Evolutionary conservation across 2,888 invertebrate genomes (phyloP).

Genomic region (Oeneis ivallda): DNA sequence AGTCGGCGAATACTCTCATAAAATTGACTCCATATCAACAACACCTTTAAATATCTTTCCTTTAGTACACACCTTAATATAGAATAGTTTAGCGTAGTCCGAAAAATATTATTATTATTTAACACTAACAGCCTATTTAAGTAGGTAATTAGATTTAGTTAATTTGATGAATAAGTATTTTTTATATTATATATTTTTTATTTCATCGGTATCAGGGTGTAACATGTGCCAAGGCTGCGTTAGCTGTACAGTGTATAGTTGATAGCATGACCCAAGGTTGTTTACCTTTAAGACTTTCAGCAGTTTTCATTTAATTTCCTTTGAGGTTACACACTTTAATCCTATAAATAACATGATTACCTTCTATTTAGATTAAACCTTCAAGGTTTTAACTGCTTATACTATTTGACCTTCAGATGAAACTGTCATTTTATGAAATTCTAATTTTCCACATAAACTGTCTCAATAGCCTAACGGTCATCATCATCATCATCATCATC

Average conservation of each 20-base stretch:
- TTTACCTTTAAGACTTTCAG: conserved; percentile 25
- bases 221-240: conserved; percentile 25
- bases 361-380: conserved; percentile 2
- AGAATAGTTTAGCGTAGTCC: no score
- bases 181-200: background rate
- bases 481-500: no score
- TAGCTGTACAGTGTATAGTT: background rate
- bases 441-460: background rate
- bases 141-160: no score
- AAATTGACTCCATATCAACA: no score
- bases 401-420: background rate
- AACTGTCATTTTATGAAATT: background rate
- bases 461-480: no score
- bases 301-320: conserved; percentile 32
- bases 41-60: no score
- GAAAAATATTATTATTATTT: no score
- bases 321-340: conserved; percentile 23
- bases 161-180: background rate
- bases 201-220: background rate
- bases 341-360: conserved; percentile 12
- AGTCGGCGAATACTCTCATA: no score
- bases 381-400: background rate
- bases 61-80: no score
- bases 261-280: conserved; percentile 24
- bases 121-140: no score